Percentiles rank a stretch among this genome's conserved stretches.
Evolutionary conservation across 53 echinoderm and acorn worm species (phyloP).

Genomic region (Temnopleurus reevesii): DNA sequence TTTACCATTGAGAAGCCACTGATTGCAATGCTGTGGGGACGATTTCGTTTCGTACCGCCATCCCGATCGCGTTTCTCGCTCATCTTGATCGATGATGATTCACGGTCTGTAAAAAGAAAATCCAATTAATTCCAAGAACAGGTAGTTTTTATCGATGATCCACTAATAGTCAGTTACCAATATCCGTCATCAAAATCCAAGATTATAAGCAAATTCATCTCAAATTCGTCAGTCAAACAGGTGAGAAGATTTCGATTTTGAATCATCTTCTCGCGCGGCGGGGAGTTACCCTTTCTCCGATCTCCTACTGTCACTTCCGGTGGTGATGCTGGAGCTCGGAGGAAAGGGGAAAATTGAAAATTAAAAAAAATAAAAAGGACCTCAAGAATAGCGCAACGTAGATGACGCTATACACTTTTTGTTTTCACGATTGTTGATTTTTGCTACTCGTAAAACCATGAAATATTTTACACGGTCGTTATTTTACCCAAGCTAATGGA

Average conservation of each 20-base stretch:
- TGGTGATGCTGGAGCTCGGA: not conserved
- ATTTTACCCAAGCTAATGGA: no score
- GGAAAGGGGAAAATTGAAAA: no score
- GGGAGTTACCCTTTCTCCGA: constrained; percentile 5
- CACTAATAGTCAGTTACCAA: not conserved
- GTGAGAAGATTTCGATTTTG: not conserved
- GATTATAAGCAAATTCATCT: not conserved
- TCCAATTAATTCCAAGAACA: not conserved
- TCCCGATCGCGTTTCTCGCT: constrained; percentile 27
- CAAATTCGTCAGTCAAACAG: not conserved
- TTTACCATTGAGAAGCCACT: constrained; percentile 28
- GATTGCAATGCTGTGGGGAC: constrained; percentile 29
- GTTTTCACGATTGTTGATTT: not conserved
- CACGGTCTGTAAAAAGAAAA: not conserved
- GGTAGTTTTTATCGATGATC: not conserved
- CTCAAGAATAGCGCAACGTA: no score
- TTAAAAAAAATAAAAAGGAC: no score
- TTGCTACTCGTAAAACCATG: no score
- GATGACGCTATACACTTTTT: not conserved
- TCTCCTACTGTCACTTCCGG: not conserved
- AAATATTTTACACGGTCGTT: no score
- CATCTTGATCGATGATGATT: not conserved
- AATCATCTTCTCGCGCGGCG: constrained; percentile 16
- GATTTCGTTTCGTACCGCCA: not conserved
- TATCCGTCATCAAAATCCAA: not conserved